Conservation (phyloP, 2,888 invertebrate species). For the Leptopilina syphax region DNA sequence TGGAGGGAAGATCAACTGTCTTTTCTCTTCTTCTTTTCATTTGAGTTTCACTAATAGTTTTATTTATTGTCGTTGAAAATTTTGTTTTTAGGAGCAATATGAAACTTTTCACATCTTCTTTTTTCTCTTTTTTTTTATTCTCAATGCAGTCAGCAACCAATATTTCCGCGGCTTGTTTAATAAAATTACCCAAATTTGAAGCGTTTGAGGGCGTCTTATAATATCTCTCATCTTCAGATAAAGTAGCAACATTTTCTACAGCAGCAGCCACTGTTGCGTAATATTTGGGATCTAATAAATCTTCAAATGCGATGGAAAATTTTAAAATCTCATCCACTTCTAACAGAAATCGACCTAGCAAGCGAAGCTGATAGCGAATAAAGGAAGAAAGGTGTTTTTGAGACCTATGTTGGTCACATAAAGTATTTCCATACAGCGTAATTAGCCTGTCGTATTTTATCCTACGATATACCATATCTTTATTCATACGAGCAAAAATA, state of each 20-base stretch:
- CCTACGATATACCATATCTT: constrained; percentile 51
- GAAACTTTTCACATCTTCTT: constrained; percentile 51
- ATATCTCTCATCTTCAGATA: neutral
- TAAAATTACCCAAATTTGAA: neutral
- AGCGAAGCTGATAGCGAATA: constrained; percentile 55
- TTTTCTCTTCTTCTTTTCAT: constrained; percentile 15
- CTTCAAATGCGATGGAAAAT: neutral
- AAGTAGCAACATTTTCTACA: neutral
- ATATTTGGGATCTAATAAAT: neutral
- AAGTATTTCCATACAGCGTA: constrained; percentile 56
- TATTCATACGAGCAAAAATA: constrained; percentile 55
- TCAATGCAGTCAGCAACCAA: constrained; percentile 48
- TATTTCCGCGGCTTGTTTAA: neutral
- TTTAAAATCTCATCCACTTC: neutral
- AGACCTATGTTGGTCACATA: constrained; percentile 53
- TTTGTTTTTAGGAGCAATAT: constrained; percentile 50
- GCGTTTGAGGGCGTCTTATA: neutral
- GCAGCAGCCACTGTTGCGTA: neutral
- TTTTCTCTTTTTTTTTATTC: constrained; percentile 45
- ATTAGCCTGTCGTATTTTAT: constrained; percentile 57
- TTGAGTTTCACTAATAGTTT: constrained; percentile 47
- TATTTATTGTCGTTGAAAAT: constrained; percentile 50
- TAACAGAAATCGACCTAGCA: constrained; percentile 53
- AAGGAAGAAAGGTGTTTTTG: constrained; percentile 50
- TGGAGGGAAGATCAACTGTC: constrained; percentile 13